Conservation (phyloP, 2,797 vertebrate species). For the Eutrigla gurnardus region DNA sequence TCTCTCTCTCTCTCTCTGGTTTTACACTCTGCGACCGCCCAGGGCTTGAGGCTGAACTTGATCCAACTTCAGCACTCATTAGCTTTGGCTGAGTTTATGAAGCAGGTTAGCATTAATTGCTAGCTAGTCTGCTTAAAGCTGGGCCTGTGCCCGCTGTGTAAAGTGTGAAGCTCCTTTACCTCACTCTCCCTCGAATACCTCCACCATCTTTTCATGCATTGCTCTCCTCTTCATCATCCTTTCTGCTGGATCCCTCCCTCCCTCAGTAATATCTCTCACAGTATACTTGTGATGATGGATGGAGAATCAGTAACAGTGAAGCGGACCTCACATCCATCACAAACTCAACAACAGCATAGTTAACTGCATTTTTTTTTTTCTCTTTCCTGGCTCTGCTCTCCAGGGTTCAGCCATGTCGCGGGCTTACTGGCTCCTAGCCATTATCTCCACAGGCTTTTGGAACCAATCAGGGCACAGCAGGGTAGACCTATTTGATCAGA, state of each 20-base stretch:
- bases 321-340: conserved; percentile 74
- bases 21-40: conserved; percentile 31
- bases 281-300: conserved; percentile 76
- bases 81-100: conserved; percentile 26
- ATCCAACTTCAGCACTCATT: conserved; percentile 27
- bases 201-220: conserved; percentile 18
- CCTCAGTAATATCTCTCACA: conserved; percentile 63
- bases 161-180: conserved; percentile 11
- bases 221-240: conserved; percentile 53
- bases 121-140: conserved; percentile 1
- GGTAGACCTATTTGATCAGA: conserved; percentile 3
- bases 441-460: conserved; percentile 11
- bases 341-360: conserved; percentile 67
- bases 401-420: conserved; percentile 31
- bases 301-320: conserved; percentile 47
- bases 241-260: conserved; percentile 51
- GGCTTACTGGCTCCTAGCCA: conserved; percentile 19
- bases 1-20: conserved; percentile 40
- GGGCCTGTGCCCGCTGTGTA: not conserved
- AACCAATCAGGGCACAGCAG: conserved; percentile 19
- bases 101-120: conserved; percentile 19
- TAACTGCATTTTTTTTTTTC: conserved; percentile 62
- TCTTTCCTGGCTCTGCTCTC: conserved; percentile 24
- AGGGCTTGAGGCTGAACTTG: conserved; percentile 7
- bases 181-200: conserved; percentile 29